These are phyloP conservation scores for Chionoecetes opilio DNA, from an alignment of 1,140 invertebrate genomes.

Conservation along the genomic window DNA sequence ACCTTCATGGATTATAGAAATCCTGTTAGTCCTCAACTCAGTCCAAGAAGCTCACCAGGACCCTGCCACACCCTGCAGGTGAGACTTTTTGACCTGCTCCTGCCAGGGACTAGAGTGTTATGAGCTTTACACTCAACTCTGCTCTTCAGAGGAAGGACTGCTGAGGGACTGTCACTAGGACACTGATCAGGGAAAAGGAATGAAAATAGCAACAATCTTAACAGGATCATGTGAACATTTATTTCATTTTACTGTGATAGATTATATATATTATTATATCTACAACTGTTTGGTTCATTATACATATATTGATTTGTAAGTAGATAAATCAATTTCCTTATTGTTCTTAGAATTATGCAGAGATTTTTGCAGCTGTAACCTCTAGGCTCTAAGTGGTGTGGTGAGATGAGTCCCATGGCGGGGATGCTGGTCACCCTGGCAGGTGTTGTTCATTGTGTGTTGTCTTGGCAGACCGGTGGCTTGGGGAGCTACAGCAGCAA, in stretches of 20 bases:
- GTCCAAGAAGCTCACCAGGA: conserved; percentile 77
- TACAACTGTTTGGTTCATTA: not conserved
- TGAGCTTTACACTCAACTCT: not conserved
- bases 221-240: not conserved
- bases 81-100: conserved; percentile 40
- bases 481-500: conserved; percentile 74
- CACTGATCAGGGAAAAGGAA: not conserved
- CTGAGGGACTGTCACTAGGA: not conserved
- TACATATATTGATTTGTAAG: not conserved
- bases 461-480: conserved; percentile 69
- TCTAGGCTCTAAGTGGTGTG: too few species aligned
- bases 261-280: too few species aligned
- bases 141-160: not conserved
- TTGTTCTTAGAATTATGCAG: too few species aligned
- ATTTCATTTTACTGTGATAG: not conserved
- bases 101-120: not conserved
- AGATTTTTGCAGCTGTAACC: not conserved
- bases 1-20: conserved; percentile 78
- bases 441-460: not conserved
- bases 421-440: too few species aligned
- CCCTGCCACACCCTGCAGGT: conserved; percentile 71
- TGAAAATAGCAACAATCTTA: not conserved
- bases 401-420: too few species aligned
- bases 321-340: too few species aligned
- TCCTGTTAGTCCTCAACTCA: conserved; percentile 77